These are phyloP conservation scores for Cyanistes caeruleus DNA, from an alignment of 2,113 vertebrate genomes.

Conservation along the genomic window DNA sequence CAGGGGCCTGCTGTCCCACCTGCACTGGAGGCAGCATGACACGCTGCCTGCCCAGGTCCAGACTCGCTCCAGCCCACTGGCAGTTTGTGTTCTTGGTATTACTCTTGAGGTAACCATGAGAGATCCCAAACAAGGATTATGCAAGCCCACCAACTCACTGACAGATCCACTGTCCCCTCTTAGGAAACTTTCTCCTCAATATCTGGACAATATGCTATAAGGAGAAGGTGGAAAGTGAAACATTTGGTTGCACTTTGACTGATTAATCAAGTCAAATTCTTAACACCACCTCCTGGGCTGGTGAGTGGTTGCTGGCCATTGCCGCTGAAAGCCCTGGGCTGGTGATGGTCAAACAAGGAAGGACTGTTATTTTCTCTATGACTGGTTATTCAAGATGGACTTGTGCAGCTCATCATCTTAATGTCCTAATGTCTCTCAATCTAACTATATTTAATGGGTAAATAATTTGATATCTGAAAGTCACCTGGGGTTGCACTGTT, in stretches of 20 bases:
- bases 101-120: not conserved
- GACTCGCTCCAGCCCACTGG: not conserved
- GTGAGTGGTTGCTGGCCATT: not conserved
- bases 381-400: constrained; percentile 12
- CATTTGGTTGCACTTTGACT: not conserved
- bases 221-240: not conserved
- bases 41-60: not conserved
- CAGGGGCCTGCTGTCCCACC: constrained; percentile 1
- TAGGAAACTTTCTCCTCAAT: not conserved
- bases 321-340: not conserved
- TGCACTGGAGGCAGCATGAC: constrained; percentile 34
- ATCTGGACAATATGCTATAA: not conserved
- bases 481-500: not conserved
- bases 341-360: not conserved
- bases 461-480: constrained; percentile 2
- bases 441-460: not conserved
- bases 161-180: not conserved
- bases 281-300: not conserved
- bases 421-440: not conserved
- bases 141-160: not conserved
- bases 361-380: constrained; percentile 12
- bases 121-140: not conserved
- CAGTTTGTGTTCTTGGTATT: not conserved
- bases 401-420: not conserved
- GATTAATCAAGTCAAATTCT: not conserved